These are phyloP conservation scores for Allophyes oxyacanthae DNA, from an alignment of 2,888 invertebrate species.

Conservation along the genomic window DNA sequence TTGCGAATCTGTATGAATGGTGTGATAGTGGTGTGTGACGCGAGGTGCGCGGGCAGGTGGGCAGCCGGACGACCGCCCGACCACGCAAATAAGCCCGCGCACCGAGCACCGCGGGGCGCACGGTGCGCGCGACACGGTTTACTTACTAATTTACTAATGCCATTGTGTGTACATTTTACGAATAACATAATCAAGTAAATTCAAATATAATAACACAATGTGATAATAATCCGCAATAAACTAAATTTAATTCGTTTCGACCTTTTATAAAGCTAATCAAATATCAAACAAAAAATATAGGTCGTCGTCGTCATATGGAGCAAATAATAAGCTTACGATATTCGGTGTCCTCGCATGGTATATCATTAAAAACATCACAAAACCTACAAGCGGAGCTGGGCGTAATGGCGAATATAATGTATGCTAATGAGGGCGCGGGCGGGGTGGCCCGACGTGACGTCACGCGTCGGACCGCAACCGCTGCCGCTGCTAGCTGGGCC, in stretches of 20 bases:
- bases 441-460: conserved; percentile 82
- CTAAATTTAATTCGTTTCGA: background rate
- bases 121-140: conserved; percentile 60
- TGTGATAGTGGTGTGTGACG: conserved; percentile 7
- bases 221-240: background rate
- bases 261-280: conserved; percentile 37
- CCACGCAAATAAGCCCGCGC: conserved; percentile 70
- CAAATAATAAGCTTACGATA: conserved; percentile 63
- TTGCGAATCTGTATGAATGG: conserved; percentile 6
- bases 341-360: conserved; percentile 63
- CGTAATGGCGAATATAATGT: conserved; percentile 87
- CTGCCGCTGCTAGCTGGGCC: conserved; percentile 68
- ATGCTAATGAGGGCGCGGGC: conserved; percentile 86
- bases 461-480: conserved; percentile 85
- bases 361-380: conserved; percentile 81
- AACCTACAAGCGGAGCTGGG: conserved; percentile 78
- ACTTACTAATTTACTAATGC: conserved; percentile 22
- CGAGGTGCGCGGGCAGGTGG: conserved; percentile 16
- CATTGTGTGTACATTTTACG: conserved; percentile 20
- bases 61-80: conserved; percentile 18
- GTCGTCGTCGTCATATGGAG: conserved; percentile 49
- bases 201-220: background rate
- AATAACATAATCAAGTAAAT: conserved; percentile 1
- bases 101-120: conserved; percentile 58
- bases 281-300: conserved; percentile 49